Evolutionary conservation across 1,140 invertebrate genomes (phyloP).

Genomic region (Magallana ariakensis): DNA sequence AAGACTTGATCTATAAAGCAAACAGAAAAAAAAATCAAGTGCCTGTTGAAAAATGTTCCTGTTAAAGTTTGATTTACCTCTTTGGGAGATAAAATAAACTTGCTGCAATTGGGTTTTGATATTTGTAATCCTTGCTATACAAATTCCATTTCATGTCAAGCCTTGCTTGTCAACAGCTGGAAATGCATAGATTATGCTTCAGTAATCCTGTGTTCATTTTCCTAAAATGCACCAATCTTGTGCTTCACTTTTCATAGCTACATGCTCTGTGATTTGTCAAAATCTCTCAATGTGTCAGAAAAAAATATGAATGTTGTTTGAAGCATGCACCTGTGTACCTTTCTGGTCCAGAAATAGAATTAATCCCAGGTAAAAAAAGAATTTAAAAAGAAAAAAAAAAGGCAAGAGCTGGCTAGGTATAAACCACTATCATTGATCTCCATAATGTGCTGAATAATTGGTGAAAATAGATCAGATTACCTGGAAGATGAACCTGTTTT

Average conservation of each 20-base stretch:
- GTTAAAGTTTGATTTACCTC: conserved; percentile 41
- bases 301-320: background rate
- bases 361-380: background rate
- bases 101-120: background rate
- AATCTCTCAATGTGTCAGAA: conserved; percentile 7
- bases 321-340: background rate
- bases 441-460: background rate
- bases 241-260: background rate
- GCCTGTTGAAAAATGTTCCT: conserved; percentile 17
- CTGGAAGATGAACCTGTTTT: background rate
- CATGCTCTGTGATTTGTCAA: background rate
- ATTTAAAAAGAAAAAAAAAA: no score
- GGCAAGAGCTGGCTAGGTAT: background rate
- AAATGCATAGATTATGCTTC: conserved; percentile 18
- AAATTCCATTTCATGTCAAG: conserved; percentile 16
- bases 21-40: background rate
- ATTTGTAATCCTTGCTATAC: conserved; percentile 10
- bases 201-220: background rate
- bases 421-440: background rate
- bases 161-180: conserved; percentile 9
- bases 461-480: background rate
- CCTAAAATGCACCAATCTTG: background rate
- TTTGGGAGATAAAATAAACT: conserved; percentile 2
- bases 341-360: background rate
- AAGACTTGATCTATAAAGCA: background rate